Evolutionary conservation across 2,113 vertebrate species (phyloP).

Genomic region (Sorex araneus): DNA sequence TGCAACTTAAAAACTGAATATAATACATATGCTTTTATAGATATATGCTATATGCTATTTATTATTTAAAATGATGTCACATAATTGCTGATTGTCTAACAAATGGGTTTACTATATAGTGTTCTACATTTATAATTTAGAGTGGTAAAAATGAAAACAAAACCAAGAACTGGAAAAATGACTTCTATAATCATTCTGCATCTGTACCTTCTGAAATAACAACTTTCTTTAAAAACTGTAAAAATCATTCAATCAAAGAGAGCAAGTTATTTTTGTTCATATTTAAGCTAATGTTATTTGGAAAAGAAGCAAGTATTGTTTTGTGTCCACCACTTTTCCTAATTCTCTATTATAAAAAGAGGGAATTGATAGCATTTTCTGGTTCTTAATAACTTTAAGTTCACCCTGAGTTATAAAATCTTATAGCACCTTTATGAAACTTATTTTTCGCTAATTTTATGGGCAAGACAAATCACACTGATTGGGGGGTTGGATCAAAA

Average conservation of each 20-base stretch:
- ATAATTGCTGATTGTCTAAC: background rate
- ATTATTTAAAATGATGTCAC: background rate
- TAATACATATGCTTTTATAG: background rate
- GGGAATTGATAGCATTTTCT: background rate
- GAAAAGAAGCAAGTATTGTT: background rate
- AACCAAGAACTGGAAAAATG: background rate
- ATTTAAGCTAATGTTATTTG: background rate
- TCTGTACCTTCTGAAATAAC: background rate
- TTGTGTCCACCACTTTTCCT: background rate
- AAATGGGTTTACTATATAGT: background rate
- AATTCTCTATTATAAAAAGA: background rate
- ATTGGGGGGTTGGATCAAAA: background rate
- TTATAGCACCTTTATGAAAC: background rate
- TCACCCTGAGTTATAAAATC: background rate
- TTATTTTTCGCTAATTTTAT: background rate
- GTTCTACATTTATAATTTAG: background rate
- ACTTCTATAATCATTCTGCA: background rate
- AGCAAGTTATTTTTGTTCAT: background rate
- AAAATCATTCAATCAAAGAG: background rate
- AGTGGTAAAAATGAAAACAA: background rate
- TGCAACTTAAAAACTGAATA: background rate
- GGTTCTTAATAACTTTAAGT: background rate
- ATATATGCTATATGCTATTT: fast-evolving
- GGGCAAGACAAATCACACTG: background rate
- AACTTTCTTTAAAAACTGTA: background rate